These are phyloP conservation scores for Eustalomyia histrio DNA, from an alignment of 2,888 invertebrate genomes.

Conservation along the genomic window DNA sequence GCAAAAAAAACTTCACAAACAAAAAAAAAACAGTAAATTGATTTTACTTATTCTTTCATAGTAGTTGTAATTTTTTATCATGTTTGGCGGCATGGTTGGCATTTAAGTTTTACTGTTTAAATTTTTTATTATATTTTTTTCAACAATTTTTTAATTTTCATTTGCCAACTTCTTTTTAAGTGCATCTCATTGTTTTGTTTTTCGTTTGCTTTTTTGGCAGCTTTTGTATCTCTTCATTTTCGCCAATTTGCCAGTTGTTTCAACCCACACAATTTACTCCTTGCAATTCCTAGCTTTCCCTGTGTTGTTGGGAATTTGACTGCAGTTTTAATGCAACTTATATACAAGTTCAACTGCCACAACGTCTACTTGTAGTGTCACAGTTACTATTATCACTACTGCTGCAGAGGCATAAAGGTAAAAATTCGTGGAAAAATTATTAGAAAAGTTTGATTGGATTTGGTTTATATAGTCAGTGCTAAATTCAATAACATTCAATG, in stretches of 20 bases:
- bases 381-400: background rate
- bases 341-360: slow-evolving; percentile 37
- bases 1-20: slow-evolving; percentile 8
- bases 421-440: too few relatives aligned
- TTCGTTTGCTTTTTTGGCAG: slow-evolving; percentile 54
- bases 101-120: slow-evolving; percentile 64
- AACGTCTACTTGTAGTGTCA: slow-evolving; percentile 36
- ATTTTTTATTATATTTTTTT: slow-evolving; percentile 59
- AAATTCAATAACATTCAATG: too few relatives aligned
- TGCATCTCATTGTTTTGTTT: slow-evolving; percentile 30
- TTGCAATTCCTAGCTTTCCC: background rate
- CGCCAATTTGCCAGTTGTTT: slow-evolving; percentile 66
- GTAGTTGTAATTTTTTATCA: slow-evolving; percentile 56
- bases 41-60: slow-evolving; percentile 53
- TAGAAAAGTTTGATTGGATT: too few relatives aligned
- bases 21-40: slow-evolving; percentile 57
- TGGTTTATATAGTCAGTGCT: too few relatives aligned
- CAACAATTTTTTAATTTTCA: slow-evolving; percentile 49
- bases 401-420: background rate
- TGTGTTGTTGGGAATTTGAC: slow-evolving; percentile 52
- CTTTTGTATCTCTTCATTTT: slow-evolving; percentile 65
- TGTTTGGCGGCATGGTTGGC: slow-evolving; percentile 64
- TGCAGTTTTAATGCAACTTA: slow-evolving; percentile 64
- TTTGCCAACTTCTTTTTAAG: slow-evolving; percentile 61
- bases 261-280: slow-evolving; percentile 60